A percentile compares a stretch with the other conserved stretches of the same genome.
Evolutionary conservation across 2,113 vertebrate species (phyloP).

Genomic region (Ariopsis seemanni): DNA sequence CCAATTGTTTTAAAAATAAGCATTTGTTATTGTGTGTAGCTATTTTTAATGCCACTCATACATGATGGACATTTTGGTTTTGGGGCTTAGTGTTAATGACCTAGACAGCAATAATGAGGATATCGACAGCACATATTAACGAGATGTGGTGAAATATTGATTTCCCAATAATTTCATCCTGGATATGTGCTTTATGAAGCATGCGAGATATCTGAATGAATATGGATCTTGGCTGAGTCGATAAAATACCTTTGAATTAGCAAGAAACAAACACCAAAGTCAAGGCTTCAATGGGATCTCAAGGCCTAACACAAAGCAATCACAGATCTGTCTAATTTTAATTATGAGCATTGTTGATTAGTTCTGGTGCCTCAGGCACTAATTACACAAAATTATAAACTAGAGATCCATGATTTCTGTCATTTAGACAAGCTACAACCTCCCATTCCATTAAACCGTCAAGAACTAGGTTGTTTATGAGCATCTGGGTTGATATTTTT

Average conservation of each 20-base stretch:
- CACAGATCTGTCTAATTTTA: neutral
- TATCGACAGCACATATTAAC: conserved; percentile 8
- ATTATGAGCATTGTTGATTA: neutral
- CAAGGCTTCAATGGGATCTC: neutral
- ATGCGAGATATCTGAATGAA: neutral
- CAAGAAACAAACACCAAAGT: neutral
- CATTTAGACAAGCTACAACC: neutral
- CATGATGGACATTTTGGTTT: neutral
- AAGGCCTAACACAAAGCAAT: neutral
- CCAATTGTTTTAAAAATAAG: neutral
- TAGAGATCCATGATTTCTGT: neutral
- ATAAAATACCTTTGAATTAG: neutral
- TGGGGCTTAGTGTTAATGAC: neutral
- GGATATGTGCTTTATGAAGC: conserved; percentile 7
- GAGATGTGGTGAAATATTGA: conserved; percentile 19
- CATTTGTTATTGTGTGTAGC: neutral
- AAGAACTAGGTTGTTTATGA: conserved; percentile 31
- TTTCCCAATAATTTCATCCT: neutral
- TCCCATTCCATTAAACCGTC: neutral
- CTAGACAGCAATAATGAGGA: neutral
- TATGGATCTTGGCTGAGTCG: neutral
- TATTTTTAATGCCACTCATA: neutral
- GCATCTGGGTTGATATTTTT: conserved; percentile 32
- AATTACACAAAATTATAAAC: neutral
- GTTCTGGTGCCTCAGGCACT: neutral